Percentiles rank a stretch among this genome's conserved stretches.
These are phyloP conservation scores for Tiaroga cobitis DNA, from an alignment of 2,797 vertebrate species.

Conservation along the genomic window DNA sequence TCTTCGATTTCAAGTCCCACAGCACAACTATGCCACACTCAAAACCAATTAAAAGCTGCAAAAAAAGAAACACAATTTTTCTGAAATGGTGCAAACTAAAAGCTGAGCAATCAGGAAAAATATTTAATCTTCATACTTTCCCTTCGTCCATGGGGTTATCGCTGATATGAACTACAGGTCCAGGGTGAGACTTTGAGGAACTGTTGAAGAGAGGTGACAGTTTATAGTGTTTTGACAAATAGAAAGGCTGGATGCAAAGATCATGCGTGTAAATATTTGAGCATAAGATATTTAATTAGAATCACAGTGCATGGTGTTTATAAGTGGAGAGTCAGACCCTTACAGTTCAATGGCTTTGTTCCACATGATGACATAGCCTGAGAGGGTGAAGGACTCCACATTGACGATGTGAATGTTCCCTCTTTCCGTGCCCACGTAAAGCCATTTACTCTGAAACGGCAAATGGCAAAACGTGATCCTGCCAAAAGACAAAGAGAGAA, in stretches of 20 bases:
- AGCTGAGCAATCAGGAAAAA: not conserved
- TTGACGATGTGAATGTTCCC: slow-evolving; percentile 99
- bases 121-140: slow-evolving; percentile 81
- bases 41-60: slow-evolving; percentile 96
- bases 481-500: slow-evolving; percentile 66
- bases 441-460: slow-evolving; percentile 99
- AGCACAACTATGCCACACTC: slow-evolving; percentile 94
- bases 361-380: slow-evolving; percentile 99
- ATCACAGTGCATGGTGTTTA: not conserved
- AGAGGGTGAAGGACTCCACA: slow-evolving; percentile 98
- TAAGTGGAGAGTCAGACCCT: slow-evolving; percentile 70
- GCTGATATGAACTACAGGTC: slow-evolving; percentile 97
- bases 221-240: not conserved
- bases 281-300: slow-evolving; percentile 38
- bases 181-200: slow-evolving; percentile 97
- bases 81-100: slow-evolving; percentile 4
- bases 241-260: not conserved
- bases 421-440: slow-evolving; percentile 95
- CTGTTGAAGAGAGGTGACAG: slow-evolving; percentile 68
- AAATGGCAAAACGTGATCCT: slow-evolving; percentile 99
- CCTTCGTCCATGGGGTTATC: slow-evolving; percentile 99
- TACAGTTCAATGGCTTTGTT: slow-evolving; percentile 99
- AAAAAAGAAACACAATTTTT: slow-evolving; percentile 59
- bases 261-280: not conserved
- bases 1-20: slow-evolving; percentile 98